Conservation (phyloP, 2,888 invertebrate genomes). For the Agriopis marginaria region DNA sequence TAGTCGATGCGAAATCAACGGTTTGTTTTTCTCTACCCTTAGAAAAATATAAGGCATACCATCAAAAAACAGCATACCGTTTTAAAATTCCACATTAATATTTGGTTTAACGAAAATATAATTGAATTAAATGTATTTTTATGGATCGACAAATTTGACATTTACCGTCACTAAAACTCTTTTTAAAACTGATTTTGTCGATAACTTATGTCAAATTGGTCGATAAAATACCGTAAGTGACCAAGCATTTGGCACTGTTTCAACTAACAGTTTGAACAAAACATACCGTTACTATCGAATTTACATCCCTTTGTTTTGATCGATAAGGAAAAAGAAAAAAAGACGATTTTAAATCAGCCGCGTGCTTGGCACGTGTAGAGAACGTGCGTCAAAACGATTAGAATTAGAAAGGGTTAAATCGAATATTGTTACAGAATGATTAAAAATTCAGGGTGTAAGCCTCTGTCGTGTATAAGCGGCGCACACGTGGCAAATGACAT, state of each 20-base stretch:
- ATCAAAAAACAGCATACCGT: too few relatives aligned
- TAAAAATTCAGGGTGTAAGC: constrained; percentile 77
- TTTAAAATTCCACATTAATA: too few relatives aligned
- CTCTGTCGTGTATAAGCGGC: constrained; percentile 76
- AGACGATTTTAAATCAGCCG: constrained; percentile 72
- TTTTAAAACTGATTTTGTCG: too few relatives aligned
- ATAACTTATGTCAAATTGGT: too few relatives aligned
- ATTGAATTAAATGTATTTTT: too few relatives aligned
- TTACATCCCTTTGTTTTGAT: constrained; percentile 65
- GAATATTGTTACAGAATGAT: constrained; percentile 78
- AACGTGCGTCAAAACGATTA: constrained; percentile 78
- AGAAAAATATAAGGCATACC: too few relatives aligned
- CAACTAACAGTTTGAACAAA: constrained; percentile 6
- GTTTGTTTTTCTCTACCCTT: too few relatives aligned
- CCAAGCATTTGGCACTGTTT: background rate
- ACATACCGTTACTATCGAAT: constrained; percentile 11
- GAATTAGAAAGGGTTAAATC: constrained; percentile 79
- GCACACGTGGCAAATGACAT: constrained; percentile 83
- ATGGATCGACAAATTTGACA: too few relatives aligned
- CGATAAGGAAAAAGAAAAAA: constrained; percentile 60
- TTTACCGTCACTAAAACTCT: too few relatives aligned
- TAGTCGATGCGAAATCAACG: too few relatives aligned
- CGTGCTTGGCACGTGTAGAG: constrained; percentile 71
- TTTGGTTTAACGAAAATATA: too few relatives aligned
- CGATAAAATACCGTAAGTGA: background rate